Evolutionary conservation across 1,140 invertebrate genomes (phyloP), one percentile per base, ranked within the genome.

Genomic region (Magallana ariakensis): DNA sequence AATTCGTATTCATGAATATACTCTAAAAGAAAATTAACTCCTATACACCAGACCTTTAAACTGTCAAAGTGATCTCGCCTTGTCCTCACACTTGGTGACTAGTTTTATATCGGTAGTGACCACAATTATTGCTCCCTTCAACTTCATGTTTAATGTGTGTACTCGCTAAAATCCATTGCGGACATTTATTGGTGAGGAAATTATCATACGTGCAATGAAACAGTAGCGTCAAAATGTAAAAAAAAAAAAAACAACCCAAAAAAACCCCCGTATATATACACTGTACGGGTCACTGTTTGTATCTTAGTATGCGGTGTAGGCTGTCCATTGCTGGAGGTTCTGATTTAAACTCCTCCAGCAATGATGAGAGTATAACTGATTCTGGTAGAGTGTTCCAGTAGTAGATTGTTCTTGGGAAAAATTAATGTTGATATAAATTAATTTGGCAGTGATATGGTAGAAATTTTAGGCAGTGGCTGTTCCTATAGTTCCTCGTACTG

Each of bases 381-480:
- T 60, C 58, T 60, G 58, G 16, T 60, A 60, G 58, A 60, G 58
- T 60, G 58, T 60, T 60, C 58, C 58, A 60, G 58, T 60, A n/a
- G 15, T 60, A 60, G 58, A 60, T 60, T 33, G 5, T 33, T 33
- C 33, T 0, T 33, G 33, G 1, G 5, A 33, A 33, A 13, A 33
- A 33, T 33, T 3, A 58, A 58, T 4, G 57, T 58, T 58, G 57
- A 7, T 58, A 58, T 1, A 58, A 1, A 7, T 58, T 58, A 58
- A 58, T 58, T 58, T 7, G 57, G 57, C 57, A 58, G 57, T 58
- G 57, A 16, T 58, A 58, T 58, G 57, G 57, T 58, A 58, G 2
- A 58, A 4, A 58, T 58, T 58, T 58, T 4, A 33, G 33, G 33
- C 33, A 33, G 33, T 33, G 33, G 5, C 33, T 33, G 33, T 33